Evolutionary conservation across 2,113 vertebrate genomes (phyloP).

Genomic region (Heterocephalus glaber): DNA sequence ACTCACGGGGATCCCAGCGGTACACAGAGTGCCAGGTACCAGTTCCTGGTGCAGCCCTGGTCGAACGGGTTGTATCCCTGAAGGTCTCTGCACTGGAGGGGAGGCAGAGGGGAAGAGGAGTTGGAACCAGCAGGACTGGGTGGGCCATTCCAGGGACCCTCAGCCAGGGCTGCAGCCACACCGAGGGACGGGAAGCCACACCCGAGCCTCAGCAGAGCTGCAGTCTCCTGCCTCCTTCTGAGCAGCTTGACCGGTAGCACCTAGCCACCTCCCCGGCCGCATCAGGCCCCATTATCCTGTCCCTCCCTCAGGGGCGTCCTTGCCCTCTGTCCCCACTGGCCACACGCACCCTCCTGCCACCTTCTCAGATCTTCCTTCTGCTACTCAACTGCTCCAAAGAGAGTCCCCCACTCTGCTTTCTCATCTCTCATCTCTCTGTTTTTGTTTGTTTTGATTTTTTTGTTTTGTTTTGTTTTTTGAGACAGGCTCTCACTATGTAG

Average conservation of each 20-base stretch:
- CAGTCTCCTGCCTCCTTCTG: background rate
- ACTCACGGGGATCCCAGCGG: constrained; percentile 75
- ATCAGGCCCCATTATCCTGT: background rate
- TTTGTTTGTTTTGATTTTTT: background rate
- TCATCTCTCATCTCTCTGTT: background rate
- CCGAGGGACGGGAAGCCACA: background rate
- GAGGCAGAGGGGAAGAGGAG: background rate
- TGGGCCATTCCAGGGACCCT: background rate
- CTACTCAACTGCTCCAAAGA: background rate
- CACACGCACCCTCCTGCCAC: background rate
- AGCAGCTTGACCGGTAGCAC: background rate
- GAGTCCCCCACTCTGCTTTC: background rate
- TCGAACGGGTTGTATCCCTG: constrained; percentile 45
- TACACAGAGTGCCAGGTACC: constrained; percentile 64
- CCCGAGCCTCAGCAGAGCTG: background rate
- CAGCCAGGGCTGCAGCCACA: background rate
- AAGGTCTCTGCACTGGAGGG: constrained; percentile 38
- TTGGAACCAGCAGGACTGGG: background rate
- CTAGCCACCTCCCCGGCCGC: background rate
- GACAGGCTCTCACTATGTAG: background rate
- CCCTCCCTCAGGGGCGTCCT: background rate
- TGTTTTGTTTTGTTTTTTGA: background rate
- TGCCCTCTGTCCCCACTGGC: background rate
- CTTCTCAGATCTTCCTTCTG: background rate
- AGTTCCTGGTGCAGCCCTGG: constrained; percentile 64